Percentiles rank a stretch among this genome's conserved stretches.
phyloP scores from a whole-genome alignment of 1,140 invertebrate species.

The Chlorops oryzae region DNA sequence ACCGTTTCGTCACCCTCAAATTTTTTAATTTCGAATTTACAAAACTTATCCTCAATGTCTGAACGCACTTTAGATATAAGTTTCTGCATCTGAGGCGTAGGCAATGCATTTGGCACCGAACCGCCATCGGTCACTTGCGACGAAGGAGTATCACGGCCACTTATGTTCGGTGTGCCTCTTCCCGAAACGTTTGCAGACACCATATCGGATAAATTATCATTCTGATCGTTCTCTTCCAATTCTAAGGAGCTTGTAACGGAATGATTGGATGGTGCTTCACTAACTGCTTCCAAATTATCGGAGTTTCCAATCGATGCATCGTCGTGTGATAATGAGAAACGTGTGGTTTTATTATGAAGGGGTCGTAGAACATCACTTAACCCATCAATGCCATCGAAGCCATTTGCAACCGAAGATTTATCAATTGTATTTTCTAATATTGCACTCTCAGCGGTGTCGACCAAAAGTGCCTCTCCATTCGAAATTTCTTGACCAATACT shows the following conservation, averaged over 20 bases:
- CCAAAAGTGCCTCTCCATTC: slow-evolving; percentile 17
- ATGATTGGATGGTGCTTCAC: slow-evolving; percentile 90
- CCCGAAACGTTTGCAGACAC: slow-evolving; percentile 94
- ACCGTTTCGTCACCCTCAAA: slow-evolving; percentile 87
- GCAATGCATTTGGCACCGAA: slow-evolving; percentile 49
- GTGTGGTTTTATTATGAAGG: slow-evolving; percentile 17
- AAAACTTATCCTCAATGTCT: slow-evolving; percentile 98
- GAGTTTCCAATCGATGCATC: slow-evolving; percentile 82
- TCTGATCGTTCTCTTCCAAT: slow-evolving; percentile 78
- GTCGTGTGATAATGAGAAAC: slow-evolving; percentile 83
- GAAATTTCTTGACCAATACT: slow-evolving; percentile 35
- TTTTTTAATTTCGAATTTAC: slow-evolving; percentile 95
- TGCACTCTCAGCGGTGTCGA: slow-evolving; percentile 19
- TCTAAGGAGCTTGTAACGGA: slow-evolving; percentile 89
- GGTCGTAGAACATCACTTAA: slow-evolving; percentile 34
- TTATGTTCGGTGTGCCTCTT: slow-evolving; percentile 67
- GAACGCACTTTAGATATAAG: slow-evolving; percentile 72
- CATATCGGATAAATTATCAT: slow-evolving; percentile 94
- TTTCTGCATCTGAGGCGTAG: slow-evolving; percentile 52
- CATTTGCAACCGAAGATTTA: slow-evolving; percentile 26
- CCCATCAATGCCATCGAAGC: slow-evolving; percentile 32
- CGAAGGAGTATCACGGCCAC: slow-evolving; percentile 88
- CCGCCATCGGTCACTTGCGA: slow-evolving; percentile 84
- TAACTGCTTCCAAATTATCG: slow-evolving; percentile 90
- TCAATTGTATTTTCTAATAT: slow-evolving; percentile 21